Base-by-base conservation (phyloP, 2,113 vertebrate genomes). In the Gobio gobio region DNA sequence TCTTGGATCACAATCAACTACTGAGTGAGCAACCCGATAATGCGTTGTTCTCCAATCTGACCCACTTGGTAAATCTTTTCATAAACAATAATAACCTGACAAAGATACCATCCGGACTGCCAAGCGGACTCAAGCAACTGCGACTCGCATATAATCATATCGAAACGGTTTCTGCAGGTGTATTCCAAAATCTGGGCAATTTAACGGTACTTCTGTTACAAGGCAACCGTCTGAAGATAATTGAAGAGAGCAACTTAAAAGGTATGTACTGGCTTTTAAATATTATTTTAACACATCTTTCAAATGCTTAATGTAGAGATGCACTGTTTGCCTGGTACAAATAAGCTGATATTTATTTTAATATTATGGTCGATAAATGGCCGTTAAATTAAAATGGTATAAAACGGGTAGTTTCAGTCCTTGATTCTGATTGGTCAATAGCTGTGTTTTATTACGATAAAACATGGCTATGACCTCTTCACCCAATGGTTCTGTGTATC, bases 201-300 rank as follows among this genome's bases (percentile, higher is more conserved):
- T 88, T 95, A 72, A 94, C 91, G 0, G 9, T 94, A 77, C 90
- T 95, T 86, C 90, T 96, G 76, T 93, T 96, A 76, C 95, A 95
- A 82, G 94, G 94, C 68, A 96, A 95, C 90, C 86, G 66, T 14
- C 89, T 96, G 83, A 91, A 91, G 78, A 90, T 85, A 43, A 88
- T 95, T 7, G 56, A 83, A 24, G 89, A 91, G 33, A 88, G 87
- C 33, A 91, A 93, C 79, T 87, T 95, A 54, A 90, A 87, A 88
- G 94, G 93, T 95, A 79, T 58, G 26, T 10, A 14, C 22, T 68
- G 4, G 5, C 13, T 40, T 24, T 10, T 14, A 51, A n/a, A 14
- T 66, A 56, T 40, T 4, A 18, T 56, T n/a, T 3, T 29, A 14
- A 40, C 20, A 22, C 1, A 24, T 61, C 3, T 10, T n/a, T 5